These are phyloP conservation scores for Xiphorhynchus elegans DNA, from an alignment of 2,113 vertebrate genomes.

Conservation along the genomic window DNA sequence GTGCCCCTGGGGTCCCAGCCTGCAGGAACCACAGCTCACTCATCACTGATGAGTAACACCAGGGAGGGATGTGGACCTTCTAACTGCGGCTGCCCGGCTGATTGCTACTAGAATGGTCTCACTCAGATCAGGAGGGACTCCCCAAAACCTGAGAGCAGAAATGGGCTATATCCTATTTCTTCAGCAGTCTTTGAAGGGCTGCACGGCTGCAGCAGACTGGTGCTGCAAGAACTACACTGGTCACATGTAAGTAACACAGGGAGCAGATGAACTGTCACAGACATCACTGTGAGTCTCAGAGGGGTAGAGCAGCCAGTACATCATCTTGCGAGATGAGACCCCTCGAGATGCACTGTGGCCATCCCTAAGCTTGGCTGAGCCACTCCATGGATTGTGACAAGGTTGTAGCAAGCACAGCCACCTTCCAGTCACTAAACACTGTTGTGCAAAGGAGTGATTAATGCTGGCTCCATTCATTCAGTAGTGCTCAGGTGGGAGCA, in stretches of 20 bases:
- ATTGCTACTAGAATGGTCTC: neutral
- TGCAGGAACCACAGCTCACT: neutral
- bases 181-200: neutral
- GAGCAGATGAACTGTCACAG: neutral
- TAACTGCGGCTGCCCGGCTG: neutral
- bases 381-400: neutral
- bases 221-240: neutral
- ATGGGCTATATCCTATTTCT: neutral
- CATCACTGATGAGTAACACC: neutral
- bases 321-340: neutral
- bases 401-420: neutral
- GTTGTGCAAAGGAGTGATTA: slow-evolving; percentile 35
- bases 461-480: slow-evolving; percentile 9
- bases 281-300: neutral
- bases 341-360: slow-evolving; percentile 15
- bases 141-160: neutral
- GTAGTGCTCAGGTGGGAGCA: neutral
- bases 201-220: neutral
- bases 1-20: rapidly evolving
- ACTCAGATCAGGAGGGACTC: neutral
- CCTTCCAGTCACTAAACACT: neutral
- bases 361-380: neutral
- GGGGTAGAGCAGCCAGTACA: neutral
- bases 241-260: rapidly evolving
- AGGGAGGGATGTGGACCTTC: neutral